Base-by-base conservation (phyloP, 2,113 vertebrate species). In the Cheilinus undulatus region DNA sequence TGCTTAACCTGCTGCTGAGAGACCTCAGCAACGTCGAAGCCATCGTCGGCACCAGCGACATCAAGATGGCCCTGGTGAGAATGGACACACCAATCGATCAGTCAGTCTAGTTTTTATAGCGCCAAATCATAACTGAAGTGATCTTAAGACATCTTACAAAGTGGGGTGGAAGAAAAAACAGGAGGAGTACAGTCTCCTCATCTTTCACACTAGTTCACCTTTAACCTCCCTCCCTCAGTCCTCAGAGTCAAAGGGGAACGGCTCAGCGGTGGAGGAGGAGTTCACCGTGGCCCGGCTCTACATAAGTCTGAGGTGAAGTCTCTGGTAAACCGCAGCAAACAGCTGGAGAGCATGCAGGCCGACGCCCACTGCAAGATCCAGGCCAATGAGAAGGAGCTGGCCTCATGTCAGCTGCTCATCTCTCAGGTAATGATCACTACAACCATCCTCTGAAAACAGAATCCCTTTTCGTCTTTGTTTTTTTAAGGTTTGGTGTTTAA, bases 281-380 rank as follows among this genome's bases (percentile, higher is more conserved):
- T 98, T 98, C 90, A 96, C 96, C 32, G 93, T 96, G 89, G 96
- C 96, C 23, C 91, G 95, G 17, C 94, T 98, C 17, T 97, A 95
- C 88, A 95, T 98, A 97, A 96, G 70, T 96, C 96, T 0, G 96
- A 98, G 91, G 94, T 97, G 61, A 97, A 98, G 83, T 96, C 96
- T 0, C 88, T 98, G 75, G 94, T 96, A 82, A 98, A 97, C 87
- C 94, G 95, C 23, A 95, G 95, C 93, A 97, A 96, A 69, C 96
- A 96, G 91, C 78, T 98, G 48, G 97, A 98, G 91, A 96, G 92
- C 0, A 85, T 95, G 14, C 96, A 97, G 93, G 88, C 94, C 17
- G 95, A 97, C 58, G 93, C 93, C 84, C 95, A 93, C 86, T 90
- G 91, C 87, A 98, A 97, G 91, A 97, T 98, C 91, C 96, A 95